Percentiles rank a stretch among this genome's conserved stretches.
Evolutionary conservation across 1,140 invertebrate genomes (phyloP).

Genomic region (Drosophila baimaii): DNA sequence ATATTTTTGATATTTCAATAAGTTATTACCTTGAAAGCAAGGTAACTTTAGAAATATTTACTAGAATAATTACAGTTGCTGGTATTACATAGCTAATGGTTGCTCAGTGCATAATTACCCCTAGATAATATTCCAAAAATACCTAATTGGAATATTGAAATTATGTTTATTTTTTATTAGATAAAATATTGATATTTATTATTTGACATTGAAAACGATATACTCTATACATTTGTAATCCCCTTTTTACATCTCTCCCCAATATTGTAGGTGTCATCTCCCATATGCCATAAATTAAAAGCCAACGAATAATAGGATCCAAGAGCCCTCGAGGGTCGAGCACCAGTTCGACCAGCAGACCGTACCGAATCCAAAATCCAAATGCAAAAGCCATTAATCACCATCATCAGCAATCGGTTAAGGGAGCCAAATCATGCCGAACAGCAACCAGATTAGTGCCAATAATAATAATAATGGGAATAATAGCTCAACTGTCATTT

Average conservation of each 20-base stretch:
- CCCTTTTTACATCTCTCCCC: not conserved
- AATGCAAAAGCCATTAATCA: constrained; percentile 64
- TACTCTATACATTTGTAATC: not conserved
- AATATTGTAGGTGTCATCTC: not conserved
- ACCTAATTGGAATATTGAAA: not conserved
- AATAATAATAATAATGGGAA: constrained; percentile 59
- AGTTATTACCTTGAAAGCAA: too few relatives aligned
- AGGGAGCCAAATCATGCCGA: constrained; percentile 51
- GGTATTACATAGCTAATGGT: too few relatives aligned
- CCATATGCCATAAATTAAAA: constrained; percentile 73
- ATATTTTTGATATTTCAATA: too few relatives aligned
- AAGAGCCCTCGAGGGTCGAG: constrained; percentile 32
- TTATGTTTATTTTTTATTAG: not conserved
- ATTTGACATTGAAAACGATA: not conserved
- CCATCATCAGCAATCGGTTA: constrained; percentile 73
- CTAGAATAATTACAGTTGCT: too few relatives aligned
- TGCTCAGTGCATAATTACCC: too few relatives aligned
- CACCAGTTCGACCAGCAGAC: constrained; percentile 10
- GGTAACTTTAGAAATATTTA: too few relatives aligned
- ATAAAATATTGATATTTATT: not conserved
- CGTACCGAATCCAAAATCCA: not conserved
- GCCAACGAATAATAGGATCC: constrained; percentile 36
- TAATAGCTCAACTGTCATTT: constrained; percentile 57
- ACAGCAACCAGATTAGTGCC: constrained; percentile 70
- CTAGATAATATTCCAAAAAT: too few relatives aligned